Evolutionary conservation across 1,140 invertebrate genomes (phyloP).

Genomic region (Hesperophylax magnus): DNA sequence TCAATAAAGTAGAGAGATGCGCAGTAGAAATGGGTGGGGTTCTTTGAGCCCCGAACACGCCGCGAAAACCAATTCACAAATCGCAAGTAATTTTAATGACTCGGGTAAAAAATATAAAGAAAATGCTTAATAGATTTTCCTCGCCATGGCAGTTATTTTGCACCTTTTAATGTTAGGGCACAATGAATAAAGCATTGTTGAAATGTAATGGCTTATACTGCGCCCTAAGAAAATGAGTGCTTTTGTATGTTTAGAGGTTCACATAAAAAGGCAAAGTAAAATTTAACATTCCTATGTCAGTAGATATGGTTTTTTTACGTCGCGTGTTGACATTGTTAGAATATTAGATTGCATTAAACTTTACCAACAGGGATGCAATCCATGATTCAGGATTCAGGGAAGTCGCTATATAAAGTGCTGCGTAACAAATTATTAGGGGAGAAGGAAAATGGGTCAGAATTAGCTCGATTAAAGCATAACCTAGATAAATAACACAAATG

Average conservation of each 20-base stretch:
- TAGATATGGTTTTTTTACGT: background rate
- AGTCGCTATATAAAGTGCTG: background rate
- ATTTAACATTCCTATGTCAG: too few species aligned
- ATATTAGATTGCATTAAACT: background rate
- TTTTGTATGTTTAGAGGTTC: background rate
- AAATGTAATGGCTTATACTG: background rate
- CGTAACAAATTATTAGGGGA: constrained; percentile 12
- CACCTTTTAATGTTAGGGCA: background rate
- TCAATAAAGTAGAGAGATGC: constrained; percentile 58
- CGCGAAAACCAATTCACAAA: background rate
- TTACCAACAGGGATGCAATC: constrained; percentile 4
- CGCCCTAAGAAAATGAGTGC: background rate
- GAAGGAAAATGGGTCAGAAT: constrained; percentile 32
- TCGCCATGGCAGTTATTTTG: background rate
- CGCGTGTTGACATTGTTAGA: background rate
- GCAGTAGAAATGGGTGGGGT: constrained; percentile 56
- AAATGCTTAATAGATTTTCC: background rate
- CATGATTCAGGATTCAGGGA: constrained; percentile 13
- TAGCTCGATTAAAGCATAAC: background rate
- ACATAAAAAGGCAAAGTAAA: too few species aligned
- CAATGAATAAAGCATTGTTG: constrained; percentile 1
- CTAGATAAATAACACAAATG: background rate
- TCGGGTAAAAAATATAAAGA: background rate
- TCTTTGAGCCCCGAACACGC: constrained; percentile 13
- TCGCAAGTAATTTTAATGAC: constrained; percentile 5